Percentiles rank a stretch among this genome's conserved stretches.
phyloP scores from a whole-genome alignment of 2,888 invertebrate genomes.

The Caenorhabditis sp. region DNA sequence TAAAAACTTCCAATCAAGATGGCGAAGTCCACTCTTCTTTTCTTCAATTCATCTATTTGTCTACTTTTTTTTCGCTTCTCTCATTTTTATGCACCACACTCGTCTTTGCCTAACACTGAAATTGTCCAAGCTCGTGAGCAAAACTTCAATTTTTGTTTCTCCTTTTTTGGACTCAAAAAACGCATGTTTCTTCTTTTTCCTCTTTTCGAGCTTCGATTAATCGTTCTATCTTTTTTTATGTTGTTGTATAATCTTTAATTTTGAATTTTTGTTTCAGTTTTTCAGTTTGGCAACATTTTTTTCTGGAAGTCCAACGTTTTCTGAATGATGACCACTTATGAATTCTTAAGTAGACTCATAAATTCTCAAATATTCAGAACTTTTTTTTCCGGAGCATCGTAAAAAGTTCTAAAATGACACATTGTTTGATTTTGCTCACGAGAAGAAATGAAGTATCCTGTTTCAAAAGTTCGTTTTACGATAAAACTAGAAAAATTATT shows the following conservation, averaged over 20 bases:
- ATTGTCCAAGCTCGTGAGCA: background rate
- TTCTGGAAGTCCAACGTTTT: background rate
- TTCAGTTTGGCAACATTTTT: background rate
- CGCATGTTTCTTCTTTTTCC: background rate
- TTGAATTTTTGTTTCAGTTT: background rate
- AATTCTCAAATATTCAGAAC: background rate
- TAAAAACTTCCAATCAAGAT: background rate
- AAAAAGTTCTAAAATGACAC: background rate
- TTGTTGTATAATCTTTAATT: background rate
- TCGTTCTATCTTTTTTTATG: background rate
- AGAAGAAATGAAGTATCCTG: no score
- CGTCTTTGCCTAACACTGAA: background rate
- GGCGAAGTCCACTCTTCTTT: background rate
- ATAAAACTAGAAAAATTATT: no score
- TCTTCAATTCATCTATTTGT: background rate
- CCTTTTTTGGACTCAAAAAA: background rate
- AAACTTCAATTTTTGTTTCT: conserved; percentile 1
- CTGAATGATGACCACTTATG: background rate
- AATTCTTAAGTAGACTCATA: background rate
- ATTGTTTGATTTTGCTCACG: background rate
- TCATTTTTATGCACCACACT: background rate
- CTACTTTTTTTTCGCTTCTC: background rate
- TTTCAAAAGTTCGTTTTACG: no score
- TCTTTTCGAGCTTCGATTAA: background rate
- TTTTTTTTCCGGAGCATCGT: background rate